These are phyloP conservation scores for Graphium colonna DNA, from an alignment of 2,888 invertebrate species.

Conservation along the genomic window DNA sequence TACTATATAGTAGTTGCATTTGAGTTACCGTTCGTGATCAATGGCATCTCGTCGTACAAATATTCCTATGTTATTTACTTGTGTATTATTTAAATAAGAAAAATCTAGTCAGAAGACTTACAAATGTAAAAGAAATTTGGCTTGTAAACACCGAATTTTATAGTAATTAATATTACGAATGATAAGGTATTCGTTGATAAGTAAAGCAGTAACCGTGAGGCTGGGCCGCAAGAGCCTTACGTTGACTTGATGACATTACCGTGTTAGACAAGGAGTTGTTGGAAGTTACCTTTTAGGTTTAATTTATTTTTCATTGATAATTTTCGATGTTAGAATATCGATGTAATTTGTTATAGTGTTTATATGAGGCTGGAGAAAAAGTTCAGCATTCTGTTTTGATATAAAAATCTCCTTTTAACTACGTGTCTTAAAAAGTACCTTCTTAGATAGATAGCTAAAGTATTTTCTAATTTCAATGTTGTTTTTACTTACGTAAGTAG, in stretches of 20 bases:
- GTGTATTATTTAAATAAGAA: slow-evolving; percentile 74
- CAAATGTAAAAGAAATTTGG: slow-evolving; percentile 65
- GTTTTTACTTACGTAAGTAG: slow-evolving; percentile 25
- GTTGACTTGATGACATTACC: slow-evolving; percentile 20
- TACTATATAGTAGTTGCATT: slow-evolving; percentile 73
- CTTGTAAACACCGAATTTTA: slow-evolving; percentile 69
- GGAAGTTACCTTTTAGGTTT: slow-evolving; percentile 77
- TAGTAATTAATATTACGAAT: slow-evolving; percentile 55
- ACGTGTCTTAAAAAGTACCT: slow-evolving; percentile 76
- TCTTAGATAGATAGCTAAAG: slow-evolving; percentile 59
- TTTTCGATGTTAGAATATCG: slow-evolving; percentile 67
- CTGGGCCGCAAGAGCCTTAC: slow-evolving; percentile 20
- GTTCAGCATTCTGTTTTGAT: slow-evolving; percentile 64
- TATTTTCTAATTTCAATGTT: slow-evolving; percentile 38
- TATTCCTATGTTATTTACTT: slow-evolving; percentile 79
- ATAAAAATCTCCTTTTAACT: slow-evolving; percentile 45
- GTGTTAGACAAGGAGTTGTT: slow-evolving; percentile 42
- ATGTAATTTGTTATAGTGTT: slow-evolving; percentile 66
- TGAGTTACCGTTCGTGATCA: slow-evolving; percentile 80
- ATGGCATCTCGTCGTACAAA: slow-evolving; percentile 80
- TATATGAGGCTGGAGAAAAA: slow-evolving; percentile 64
- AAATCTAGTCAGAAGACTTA: slow-evolving; percentile 80
- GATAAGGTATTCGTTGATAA: slow-evolving; percentile 65
- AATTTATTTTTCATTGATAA: slow-evolving; percentile 67
- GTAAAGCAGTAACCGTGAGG: slow-evolving; percentile 43